These are phyloP conservation scores for Drosophila seguyi DNA, from an alignment of 1,140 invertebrate genomes.

Conservation along the genomic window DNA sequence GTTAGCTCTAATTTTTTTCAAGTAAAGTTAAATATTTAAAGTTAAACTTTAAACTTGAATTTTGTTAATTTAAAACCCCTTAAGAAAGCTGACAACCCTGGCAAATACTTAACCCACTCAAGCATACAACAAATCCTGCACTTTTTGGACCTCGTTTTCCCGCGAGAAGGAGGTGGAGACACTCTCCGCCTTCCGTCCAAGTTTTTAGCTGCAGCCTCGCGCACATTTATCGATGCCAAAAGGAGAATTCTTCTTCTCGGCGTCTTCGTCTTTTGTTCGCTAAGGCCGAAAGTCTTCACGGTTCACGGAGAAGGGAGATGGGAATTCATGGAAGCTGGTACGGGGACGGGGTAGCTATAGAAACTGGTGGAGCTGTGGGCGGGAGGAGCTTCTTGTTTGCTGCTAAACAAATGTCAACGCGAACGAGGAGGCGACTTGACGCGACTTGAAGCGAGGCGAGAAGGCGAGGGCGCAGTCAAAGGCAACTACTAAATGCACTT, in stretches of 20 bases:
- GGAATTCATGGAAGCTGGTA: constrained; percentile 6
- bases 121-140: constrained; percentile 44
- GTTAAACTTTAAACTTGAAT: neutral
- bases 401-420: constrained; percentile 82
- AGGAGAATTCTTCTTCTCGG: constrained; percentile 20
- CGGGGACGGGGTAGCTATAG: neutral
- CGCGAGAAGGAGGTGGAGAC: neutral
- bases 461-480: constrained; percentile 60
- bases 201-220: constrained; percentile 30
- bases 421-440: constrained; percentile 5
- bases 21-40: too few species aligned
- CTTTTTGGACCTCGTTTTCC: constrained; percentile 11
- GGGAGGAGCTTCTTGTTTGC: constrained; percentile 66
- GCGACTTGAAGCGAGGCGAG: constrained; percentile 11
- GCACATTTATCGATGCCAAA: constrained; percentile 71
- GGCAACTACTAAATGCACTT: constrained; percentile 84
- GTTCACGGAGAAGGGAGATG: constrained; percentile 56
- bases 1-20: too few species aligned
- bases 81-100: constrained; percentile 55
- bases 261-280: constrained; percentile 65
- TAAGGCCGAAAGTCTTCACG: constrained; percentile 57
- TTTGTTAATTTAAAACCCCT: neutral
- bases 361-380: neutral
- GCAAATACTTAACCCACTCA: constrained; percentile 69
- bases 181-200: constrained; percentile 20